phyloP scores from a whole-genome alignment of 2,888 invertebrate species.

The Salticus scenicus region DNA sequence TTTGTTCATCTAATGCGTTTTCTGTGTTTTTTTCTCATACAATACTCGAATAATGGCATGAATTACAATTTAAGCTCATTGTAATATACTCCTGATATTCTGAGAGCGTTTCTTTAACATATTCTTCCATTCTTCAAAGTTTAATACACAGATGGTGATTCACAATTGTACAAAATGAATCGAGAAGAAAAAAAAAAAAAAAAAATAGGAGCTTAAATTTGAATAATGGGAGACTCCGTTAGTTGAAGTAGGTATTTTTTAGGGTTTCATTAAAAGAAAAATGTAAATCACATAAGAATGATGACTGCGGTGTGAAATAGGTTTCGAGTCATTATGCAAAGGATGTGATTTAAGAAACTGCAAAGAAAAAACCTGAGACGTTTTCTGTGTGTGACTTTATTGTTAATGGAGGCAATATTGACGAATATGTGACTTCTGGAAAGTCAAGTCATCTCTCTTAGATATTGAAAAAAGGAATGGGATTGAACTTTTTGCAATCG shows the following conservation, averaged over 20 bases:
- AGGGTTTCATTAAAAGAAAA: background rate
- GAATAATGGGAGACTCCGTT: background rate
- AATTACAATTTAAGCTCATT: background rate
- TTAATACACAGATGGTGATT: conserved; percentile 1
- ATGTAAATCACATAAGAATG: background rate
- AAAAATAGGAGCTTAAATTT: too few relatives aligned
- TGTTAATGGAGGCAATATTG: too few relatives aligned
- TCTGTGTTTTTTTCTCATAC: background rate
- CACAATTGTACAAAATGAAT: background rate
- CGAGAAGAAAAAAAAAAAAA: background rate
- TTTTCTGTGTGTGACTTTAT: too few relatives aligned
- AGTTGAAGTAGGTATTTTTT: background rate
- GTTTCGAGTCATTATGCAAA: background rate
- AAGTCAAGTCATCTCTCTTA: too few relatives aligned
- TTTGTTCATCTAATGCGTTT: background rate
- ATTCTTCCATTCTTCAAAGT: background rate
- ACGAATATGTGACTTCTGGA: too few relatives aligned
- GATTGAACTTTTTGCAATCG: too few relatives aligned
- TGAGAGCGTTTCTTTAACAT: background rate
- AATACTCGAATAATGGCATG: background rate
- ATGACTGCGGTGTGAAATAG: background rate
- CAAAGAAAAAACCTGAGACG: too few relatives aligned
- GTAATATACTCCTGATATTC: background rate
- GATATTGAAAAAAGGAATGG: too few relatives aligned
- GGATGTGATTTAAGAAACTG: background rate